These are phyloP conservation scores for Temnothorax nylanderi DNA, from an alignment of 1,140 invertebrate genomes.

Conservation along the genomic window DNA sequence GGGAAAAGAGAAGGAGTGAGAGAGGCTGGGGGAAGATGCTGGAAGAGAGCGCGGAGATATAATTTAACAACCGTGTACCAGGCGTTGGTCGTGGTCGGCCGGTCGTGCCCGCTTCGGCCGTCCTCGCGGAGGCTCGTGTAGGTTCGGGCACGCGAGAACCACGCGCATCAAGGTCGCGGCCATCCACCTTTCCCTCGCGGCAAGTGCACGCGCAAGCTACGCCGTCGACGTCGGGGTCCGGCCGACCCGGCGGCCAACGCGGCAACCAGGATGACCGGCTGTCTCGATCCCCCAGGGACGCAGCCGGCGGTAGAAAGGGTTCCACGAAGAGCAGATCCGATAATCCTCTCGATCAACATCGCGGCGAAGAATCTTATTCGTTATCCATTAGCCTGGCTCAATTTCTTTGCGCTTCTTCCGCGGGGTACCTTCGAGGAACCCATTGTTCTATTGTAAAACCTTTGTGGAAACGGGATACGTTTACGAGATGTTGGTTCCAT, in stretches of 20 bases:
- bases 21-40: background rate
- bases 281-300: conserved; percentile 67
- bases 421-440: background rate
- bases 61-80: conserved; percentile 63
- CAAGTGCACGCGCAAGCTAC: conserved; percentile 77
- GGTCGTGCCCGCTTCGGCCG: conserved; percentile 70
- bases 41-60: conserved; percentile 51
- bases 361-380: background rate
- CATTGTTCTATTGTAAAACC: conserved; percentile 1
- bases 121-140: conserved; percentile 76
- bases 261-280: conserved; percentile 58
- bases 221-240: conserved; percentile 67
- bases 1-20: background rate
- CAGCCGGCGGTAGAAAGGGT: background rate
- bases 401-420: background rate
- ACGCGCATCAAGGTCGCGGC: conserved; percentile 85
- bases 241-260: conserved; percentile 58
- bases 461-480: background rate
- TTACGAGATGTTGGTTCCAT: background rate
- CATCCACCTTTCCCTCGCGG: conserved; percentile 82
- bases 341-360: background rate
- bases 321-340: background rate
- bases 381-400: conserved; percentile 14
- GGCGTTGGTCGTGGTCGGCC: conserved; percentile 55
- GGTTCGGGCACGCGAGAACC: conserved; percentile 86